Percentiles rank a stretch among this genome's conserved stretches.
Conservation (phyloP, 2,888 invertebrate genomes). For the Drosophila meridionalis region DNA sequence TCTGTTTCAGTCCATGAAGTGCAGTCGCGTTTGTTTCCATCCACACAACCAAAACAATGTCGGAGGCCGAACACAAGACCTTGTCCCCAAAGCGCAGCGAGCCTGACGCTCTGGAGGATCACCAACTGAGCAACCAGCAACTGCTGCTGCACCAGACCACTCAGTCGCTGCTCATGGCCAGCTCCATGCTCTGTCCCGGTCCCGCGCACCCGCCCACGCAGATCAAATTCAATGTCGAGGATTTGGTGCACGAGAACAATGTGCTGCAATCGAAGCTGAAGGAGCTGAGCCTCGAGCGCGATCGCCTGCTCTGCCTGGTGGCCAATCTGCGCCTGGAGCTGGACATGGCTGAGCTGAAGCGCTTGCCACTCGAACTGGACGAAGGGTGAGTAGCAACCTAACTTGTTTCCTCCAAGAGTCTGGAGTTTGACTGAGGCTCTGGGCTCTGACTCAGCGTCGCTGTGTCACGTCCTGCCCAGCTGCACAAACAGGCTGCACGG, state of each 20-base stretch:
- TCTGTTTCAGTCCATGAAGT: slow-evolving; percentile 36
- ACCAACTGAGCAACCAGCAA: slow-evolving; percentile 55
- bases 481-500: slow-evolving; percentile 57
- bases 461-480: slow-evolving; percentile 65
- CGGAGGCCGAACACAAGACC: slow-evolving; percentile 69
- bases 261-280: slow-evolving; percentile 81
- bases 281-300: slow-evolving; percentile 83
- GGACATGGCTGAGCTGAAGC: slow-evolving; percentile 84
- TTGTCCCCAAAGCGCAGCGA: slow-evolving; percentile 64
- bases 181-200: slow-evolving; percentile 74
- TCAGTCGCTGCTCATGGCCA: slow-evolving; percentile 83
- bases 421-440: not conserved
- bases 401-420: slow-evolving; percentile 17
- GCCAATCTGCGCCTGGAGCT: slow-evolving; percentile 84
- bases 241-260: slow-evolving; percentile 82
- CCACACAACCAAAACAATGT: slow-evolving; percentile 53
- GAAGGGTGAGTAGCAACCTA: slow-evolving; percentile 80
- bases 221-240: slow-evolving; percentile 74
- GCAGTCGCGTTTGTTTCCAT: slow-evolving; percentile 29
- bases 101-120: slow-evolving; percentile 41
- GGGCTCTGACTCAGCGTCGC: slow-evolving; percentile 54
- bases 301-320: slow-evolving; percentile 84
- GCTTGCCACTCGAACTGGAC: slow-evolving; percentile 79
- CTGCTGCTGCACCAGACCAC: slow-evolving; percentile 82
- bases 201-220: slow-evolving; percentile 30